These are phyloP conservation scores for Hipposideros larvatus DNA, from an alignment of 2,797 vertebrate species.

Conservation along the genomic window DNA sequence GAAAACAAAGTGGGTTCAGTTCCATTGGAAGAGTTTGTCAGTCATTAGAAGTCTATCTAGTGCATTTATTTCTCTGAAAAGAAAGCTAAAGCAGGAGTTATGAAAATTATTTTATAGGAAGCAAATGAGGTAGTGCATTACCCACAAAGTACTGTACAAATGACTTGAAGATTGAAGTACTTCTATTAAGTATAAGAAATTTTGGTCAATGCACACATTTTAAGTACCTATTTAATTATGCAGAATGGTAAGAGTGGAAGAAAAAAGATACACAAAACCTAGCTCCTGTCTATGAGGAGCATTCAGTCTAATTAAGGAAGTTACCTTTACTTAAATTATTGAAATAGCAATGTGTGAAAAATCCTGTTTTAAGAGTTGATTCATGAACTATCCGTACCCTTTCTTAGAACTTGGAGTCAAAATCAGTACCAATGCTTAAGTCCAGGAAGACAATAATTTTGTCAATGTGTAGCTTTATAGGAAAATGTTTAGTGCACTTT, in stretches of 20 bases:
- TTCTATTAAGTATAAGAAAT: not conserved
- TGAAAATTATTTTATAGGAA: not conserved
- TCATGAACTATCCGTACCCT: not conserved
- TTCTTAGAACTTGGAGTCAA: not conserved
- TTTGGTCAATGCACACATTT: not conserved
- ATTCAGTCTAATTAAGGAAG: not conserved
- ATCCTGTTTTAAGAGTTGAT: not conserved
- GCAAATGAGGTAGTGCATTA: not conserved
- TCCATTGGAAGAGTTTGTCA: not conserved
- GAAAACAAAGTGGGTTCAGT: not conserved
- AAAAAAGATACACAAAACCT: not conserved
- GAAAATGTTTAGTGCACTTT: not conserved
- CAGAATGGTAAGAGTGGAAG: not conserved
- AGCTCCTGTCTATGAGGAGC: not conserved
- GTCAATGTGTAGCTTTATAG: not conserved
- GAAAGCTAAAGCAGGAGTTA: not conserved
- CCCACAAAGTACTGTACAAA: not conserved
- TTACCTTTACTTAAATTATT: not conserved
- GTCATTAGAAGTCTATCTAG: not conserved
- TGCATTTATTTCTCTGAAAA: not conserved
- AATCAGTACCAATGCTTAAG: not conserved
- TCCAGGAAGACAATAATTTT: not conserved
- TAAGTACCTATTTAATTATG: not conserved
- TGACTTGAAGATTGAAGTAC: not conserved
- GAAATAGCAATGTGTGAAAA: not conserved